Base-by-base conservation (phyloP, 1,140 invertebrate genomes). In the Metaphire vulgaris region DNA sequence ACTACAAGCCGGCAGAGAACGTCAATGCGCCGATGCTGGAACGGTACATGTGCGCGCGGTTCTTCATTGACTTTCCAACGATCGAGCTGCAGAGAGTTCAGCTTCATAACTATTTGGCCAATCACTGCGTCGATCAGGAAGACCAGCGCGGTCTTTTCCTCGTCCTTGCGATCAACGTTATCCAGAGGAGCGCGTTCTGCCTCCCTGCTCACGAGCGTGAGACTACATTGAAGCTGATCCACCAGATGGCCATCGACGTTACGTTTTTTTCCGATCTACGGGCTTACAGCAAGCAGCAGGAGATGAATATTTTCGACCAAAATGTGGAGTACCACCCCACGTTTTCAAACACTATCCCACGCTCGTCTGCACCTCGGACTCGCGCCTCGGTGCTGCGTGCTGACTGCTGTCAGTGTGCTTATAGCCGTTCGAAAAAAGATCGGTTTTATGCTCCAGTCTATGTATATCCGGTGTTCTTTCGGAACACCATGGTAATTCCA, bases 21-120 rank as follows among this genome's bases (percentile, higher is more conserved):
- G 91, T 93, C 1, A 92, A 95, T 79, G 96, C 97, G 81, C 94
- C 96, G 84, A 84, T 85, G 26, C 89, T 99, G 79, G 96, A 99
- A 88, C 91, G 95, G 41, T 99, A 99, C 88, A 99, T 99, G 98
- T 99, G 97, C 89, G 99, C 97, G 72, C 90, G 98, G 78, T 99
- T 99, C 90, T 99, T 99, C 89, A 99, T 99, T 85, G 98, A 99
- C 88, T 99, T 99, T 41, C 74, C 77, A n/a, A 72, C 71, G 15
- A 32, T 78, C 29, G 41, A 28, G 15, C 73, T 33, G 26, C 77
- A 78, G 69, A 33, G 33, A 65, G 69, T 73, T 21, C 77, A 77
- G 71, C 70, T 79, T 33, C 76, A 77, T 33, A 77, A 78, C 16
- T 78, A 78, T 67, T 69, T 78, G 73, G 65, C 56, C 88, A 98